These are phyloP conservation scores for Nemopilema nomurai DNA, from an alignment of 30 jellyfish, hydroid and myxozoan genomes.

Conservation along the genomic window DNA sequence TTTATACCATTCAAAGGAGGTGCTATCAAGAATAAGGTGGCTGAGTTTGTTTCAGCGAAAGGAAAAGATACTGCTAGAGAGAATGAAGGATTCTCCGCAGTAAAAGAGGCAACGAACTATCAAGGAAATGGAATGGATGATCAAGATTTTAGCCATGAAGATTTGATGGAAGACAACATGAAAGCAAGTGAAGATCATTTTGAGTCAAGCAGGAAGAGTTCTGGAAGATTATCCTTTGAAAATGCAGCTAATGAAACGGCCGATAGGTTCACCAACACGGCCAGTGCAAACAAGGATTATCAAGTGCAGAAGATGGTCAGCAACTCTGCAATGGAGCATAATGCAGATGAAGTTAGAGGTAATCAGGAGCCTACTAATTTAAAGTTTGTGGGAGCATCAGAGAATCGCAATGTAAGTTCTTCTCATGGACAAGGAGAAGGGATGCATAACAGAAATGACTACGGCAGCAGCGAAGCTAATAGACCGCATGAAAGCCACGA, in stretches of 20 bases:
- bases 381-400: too few species aligned
- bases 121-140: not conserved
- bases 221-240: not conserved
- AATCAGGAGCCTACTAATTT: too few species aligned
- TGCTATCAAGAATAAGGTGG: not conserved
- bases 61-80: not conserved
- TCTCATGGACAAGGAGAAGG: too few species aligned
- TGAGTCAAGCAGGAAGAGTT: not conserved
- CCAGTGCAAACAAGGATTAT: too few species aligned
- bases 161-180: conserved; percentile 13
- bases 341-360: too few species aligned
- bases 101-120: not conserved
- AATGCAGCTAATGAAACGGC: not conserved
- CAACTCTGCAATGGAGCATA: too few species aligned
- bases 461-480: too few species aligned
- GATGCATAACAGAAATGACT: too few species aligned
- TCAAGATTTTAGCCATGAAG: conserved; percentile 23
- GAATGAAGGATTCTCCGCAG: not conserved
- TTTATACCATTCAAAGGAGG: not conserved
- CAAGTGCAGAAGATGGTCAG: too few species aligned
- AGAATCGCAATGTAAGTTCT: too few species aligned
- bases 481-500: too few species aligned
- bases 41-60: not conserved
- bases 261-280: not conserved
- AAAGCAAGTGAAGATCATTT: not conserved